Conservation (phyloP, 1,140 invertebrate species). For the Lutraria rhynchaena region DNA sequence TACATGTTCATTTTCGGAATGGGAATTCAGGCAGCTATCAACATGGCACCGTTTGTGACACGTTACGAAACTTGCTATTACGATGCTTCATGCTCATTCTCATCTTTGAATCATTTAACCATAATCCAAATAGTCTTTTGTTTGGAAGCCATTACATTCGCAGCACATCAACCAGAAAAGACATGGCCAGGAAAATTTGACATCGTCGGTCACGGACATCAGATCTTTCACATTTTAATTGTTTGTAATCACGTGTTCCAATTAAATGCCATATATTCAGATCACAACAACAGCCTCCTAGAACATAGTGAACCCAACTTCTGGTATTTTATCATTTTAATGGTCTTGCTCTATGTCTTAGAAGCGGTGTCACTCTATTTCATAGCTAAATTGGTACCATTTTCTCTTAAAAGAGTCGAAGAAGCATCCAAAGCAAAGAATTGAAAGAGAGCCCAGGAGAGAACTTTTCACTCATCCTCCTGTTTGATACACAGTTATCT, state of each 20-base stretch:
- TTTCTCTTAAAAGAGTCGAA: slow-evolving; percentile 4
- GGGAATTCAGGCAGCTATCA: slow-evolving; percentile 60
- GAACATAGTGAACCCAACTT: slow-evolving; percentile 58
- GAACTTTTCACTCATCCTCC: too few relatives aligned
- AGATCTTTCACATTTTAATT: slow-evolving; percentile 82
- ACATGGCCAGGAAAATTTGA: slow-evolving; percentile 82
- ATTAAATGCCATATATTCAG: slow-evolving; percentile 71
- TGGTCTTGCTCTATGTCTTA: slow-evolving; percentile 16
- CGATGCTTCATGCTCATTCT: slow-evolving; percentile 59
- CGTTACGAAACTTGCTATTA: slow-evolving; percentile 64
- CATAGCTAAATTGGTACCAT: slow-evolving; percentile 12
- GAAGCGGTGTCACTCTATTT: slow-evolving; percentile 20
- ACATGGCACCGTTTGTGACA: slow-evolving; percentile 62
- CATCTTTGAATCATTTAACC: slow-evolving; percentile 66
- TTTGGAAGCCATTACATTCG: slow-evolving; percentile 78
- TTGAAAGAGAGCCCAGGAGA: too few relatives aligned
- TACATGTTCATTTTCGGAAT: slow-evolving; percentile 65
- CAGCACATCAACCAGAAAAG: slow-evolving; percentile 81
- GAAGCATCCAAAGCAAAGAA: background rate
- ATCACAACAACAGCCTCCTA: slow-evolving; percentile 52
- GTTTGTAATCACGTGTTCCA: slow-evolving; percentile 79
- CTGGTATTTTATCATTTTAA: background rate
- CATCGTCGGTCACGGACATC: slow-evolving; percentile 83
- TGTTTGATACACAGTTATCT: too few relatives aligned
- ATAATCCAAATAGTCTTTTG: slow-evolving; percentile 62